These are phyloP conservation scores for Acanthisitta chloris DNA, from an alignment of 2,113 vertebrate species.

Conservation along the genomic window DNA sequence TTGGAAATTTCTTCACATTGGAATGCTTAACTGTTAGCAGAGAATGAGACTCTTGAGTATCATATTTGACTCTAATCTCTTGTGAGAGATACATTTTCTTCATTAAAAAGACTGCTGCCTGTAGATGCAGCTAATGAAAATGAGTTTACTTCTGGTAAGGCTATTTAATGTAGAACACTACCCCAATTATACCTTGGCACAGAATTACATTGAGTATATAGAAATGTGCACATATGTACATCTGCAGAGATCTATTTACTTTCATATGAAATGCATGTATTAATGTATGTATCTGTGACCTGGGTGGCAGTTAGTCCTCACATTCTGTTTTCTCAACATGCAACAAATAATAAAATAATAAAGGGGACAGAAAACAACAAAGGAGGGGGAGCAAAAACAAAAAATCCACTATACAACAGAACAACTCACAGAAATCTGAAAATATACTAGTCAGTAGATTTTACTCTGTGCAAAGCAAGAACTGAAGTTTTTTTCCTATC, in stretches of 20 bases:
- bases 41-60: neutral
- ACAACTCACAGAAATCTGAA: neutral
- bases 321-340: neutral
- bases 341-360: neutral
- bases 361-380: fast-evolving
- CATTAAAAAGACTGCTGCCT: neutral
- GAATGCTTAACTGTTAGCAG: neutral
- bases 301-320: neutral
- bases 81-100: neutral
- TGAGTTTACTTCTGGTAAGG: neutral
- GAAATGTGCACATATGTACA: too few species aligned
- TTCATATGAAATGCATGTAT: neutral
- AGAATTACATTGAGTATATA: neutral
- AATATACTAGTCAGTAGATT: neutral
- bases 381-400: too few species aligned
- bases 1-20: neutral
- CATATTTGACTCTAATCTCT: neutral
- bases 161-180: neutral
- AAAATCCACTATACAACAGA: too few species aligned
- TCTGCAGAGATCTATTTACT: neutral
- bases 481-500: neutral
- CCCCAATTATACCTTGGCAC: neutral
- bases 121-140: neutral
- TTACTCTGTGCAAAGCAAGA: neutral
- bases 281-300: neutral